Conservation (phyloP, 2,888 invertebrate species). For the Danaus chrysippus region DNA sequence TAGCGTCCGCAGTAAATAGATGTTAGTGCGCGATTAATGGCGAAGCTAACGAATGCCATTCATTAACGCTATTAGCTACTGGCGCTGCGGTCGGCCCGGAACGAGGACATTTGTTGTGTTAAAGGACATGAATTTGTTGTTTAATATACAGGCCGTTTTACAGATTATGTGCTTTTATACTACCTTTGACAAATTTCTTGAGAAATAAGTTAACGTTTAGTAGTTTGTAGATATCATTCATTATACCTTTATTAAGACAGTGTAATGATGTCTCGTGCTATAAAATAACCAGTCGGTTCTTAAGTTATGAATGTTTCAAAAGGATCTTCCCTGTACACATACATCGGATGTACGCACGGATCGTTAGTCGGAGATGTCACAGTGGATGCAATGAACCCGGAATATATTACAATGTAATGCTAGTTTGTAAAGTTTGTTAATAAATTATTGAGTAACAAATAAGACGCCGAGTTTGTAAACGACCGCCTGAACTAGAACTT, state of each 20-base stretch:
- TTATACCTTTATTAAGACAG: too few species aligned
- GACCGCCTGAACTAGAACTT: slow-evolving; percentile 2
- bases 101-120: slow-evolving; percentile 21
- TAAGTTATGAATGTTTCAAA: too few species aligned
- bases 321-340: neutral
- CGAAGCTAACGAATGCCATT: slow-evolving; percentile 28
- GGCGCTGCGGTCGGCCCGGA: slow-evolving; percentile 21
- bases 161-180: neutral
- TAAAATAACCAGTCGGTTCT: too few species aligned
- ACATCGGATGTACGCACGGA: neutral
- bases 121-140: slow-evolving; percentile 18
- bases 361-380: neutral
- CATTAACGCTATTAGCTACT: slow-evolving; percentile 27
- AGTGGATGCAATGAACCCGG: neutral
- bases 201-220: too few species aligned
- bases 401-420: slow-evolving; percentile 2
- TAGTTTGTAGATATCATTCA: too few species aligned
- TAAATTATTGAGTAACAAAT: slow-evolving; percentile 3
- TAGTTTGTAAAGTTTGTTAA: slow-evolving; percentile 4
- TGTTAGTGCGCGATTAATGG: slow-evolving; percentile 20
- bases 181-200: too few species aligned
- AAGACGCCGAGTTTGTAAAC: slow-evolving; percentile 5
- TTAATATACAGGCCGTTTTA: neutral
- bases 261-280: too few species aligned
- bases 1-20: slow-evolving; percentile 18